These are phyloP conservation scores for Neodiprion lecontei DNA, from an alignment of 1,140 invertebrate genomes.

Conservation along the genomic window DNA sequence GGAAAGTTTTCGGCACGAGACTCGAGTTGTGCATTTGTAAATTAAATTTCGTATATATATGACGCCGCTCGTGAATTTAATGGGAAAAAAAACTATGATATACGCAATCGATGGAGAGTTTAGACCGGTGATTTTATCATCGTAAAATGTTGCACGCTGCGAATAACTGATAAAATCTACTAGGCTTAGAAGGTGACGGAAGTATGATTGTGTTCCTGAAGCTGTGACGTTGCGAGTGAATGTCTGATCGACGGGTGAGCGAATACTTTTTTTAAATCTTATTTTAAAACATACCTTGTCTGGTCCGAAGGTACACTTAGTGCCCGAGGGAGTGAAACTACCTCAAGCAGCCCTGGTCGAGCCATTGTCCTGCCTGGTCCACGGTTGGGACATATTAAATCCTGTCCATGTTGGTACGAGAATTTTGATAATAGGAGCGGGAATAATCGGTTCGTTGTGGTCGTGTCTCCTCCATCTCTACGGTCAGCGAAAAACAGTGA, in stretches of 20 bases:
- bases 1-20: slow-evolving; percentile 10
- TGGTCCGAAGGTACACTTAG: background rate
- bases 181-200: too few species aligned
- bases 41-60: too few species aligned
- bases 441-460: slow-evolving; percentile 70
- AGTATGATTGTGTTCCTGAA: too few species aligned
- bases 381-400: slow-evolving; percentile 63
- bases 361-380: slow-evolving; percentile 67
- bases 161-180: too few species aligned
- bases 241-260: too few species aligned
- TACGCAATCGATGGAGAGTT: too few species aligned
- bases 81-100: too few species aligned
- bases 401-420: slow-evolving; percentile 61
- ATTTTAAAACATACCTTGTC: background rate
- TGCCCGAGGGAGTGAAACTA: background rate
- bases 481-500: slow-evolving; percentile 65
- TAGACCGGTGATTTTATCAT: too few species aligned
- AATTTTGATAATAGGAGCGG: slow-evolving; percentile 67
- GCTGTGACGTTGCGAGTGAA: too few species aligned
- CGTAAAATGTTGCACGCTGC: too few species aligned
- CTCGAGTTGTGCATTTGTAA: too few species aligned
- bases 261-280: background rate
- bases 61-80: too few species aligned
- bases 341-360: slow-evolving; percentile 63
- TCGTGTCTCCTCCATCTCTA: slow-evolving; percentile 63